Conservation (phyloP, 1,140 invertebrate genomes). For the Drosophila virilis region DNA sequence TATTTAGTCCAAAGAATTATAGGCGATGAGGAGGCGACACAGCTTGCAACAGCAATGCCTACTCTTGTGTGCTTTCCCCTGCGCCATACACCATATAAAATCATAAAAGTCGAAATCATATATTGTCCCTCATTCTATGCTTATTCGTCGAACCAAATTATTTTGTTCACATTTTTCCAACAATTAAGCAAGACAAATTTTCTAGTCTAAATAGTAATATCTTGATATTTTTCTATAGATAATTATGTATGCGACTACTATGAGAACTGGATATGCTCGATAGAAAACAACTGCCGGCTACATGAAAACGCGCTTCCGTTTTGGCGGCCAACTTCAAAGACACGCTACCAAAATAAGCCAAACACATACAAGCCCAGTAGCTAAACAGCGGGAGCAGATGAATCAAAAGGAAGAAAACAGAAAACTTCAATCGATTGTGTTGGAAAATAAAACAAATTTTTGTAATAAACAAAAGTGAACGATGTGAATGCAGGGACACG, state of each 20-base stretch:
- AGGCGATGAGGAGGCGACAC: too few species aligned
- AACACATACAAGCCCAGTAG: conserved; percentile 25
- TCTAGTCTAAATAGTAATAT: too few species aligned
- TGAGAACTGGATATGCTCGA: not conserved
- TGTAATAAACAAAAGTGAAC: conserved; percentile 47
- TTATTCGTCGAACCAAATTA: too few species aligned
- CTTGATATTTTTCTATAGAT: not conserved
- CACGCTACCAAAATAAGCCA: conserved; percentile 3
- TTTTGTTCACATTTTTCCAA: too few species aligned
- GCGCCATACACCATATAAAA: too few species aligned
- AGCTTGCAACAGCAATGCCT: too few species aligned
- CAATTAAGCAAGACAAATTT: too few species aligned
- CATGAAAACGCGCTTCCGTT: conserved; percentile 10
- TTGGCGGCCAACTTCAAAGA: conserved; percentile 65
- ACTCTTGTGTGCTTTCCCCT: too few species aligned
- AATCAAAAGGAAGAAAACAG: conserved; percentile 35
- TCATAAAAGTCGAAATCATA: too few species aligned
- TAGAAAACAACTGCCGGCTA: not conserved
- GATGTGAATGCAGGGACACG: conserved; percentile 47
- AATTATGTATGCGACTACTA: not conserved
- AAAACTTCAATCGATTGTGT: conserved; percentile 76
- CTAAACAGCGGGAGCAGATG: conserved; percentile 19
- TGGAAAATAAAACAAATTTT: conserved; percentile 73
- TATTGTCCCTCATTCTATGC: too few species aligned
- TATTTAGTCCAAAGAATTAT: too few species aligned